These are phyloP conservation scores for Mnemiopsis leidyi DNA, from an alignment of 37 sponge, comb jelly and placozoan genomes.

Conservation along the genomic window DNA sequence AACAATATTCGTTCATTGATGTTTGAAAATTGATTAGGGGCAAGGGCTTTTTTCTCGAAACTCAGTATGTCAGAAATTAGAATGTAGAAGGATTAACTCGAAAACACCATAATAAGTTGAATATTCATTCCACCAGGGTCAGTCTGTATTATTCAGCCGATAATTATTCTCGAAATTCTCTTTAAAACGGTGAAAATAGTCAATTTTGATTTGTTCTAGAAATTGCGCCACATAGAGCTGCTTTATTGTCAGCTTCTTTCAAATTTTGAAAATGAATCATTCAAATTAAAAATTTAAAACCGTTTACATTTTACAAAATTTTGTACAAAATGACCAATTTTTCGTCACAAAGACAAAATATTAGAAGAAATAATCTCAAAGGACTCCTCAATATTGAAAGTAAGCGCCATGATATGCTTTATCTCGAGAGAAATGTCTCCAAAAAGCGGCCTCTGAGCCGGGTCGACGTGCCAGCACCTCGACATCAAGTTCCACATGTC, in stretches of 20 bases:
- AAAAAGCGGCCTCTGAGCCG: conserved; percentile 71
- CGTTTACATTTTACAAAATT: neutral
- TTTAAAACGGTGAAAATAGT: no score
- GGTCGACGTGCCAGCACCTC: conserved; percentile 82
- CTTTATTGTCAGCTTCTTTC: neutral
- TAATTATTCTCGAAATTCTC: no score
- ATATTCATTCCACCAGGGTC: neutral
- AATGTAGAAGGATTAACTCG: no score
- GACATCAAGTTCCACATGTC: conserved; percentile 88
- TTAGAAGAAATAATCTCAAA: conserved; percentile 25
- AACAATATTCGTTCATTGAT: no score
- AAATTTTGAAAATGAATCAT: neutral
- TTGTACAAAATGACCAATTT: neutral
- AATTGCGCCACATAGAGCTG: no score
- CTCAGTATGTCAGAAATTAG: no score
- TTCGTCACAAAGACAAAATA: conserved; percentile 25
- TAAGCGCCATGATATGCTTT: conserved; percentile 69
- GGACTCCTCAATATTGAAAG: conserved; percentile 53
- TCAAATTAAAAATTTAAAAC: neutral
- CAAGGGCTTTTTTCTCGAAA: no score
- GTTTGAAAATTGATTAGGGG: no score
- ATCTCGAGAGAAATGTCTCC: conserved; percentile 77
- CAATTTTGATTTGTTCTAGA: no score
- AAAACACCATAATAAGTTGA: neutral
- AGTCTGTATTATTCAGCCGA: no score